Evolutionary conservation across 2,113 vertebrate species (phyloP), one percentile per base, ranked within the genome.

Genomic region (Malurus alboscapulatus): DNA sequence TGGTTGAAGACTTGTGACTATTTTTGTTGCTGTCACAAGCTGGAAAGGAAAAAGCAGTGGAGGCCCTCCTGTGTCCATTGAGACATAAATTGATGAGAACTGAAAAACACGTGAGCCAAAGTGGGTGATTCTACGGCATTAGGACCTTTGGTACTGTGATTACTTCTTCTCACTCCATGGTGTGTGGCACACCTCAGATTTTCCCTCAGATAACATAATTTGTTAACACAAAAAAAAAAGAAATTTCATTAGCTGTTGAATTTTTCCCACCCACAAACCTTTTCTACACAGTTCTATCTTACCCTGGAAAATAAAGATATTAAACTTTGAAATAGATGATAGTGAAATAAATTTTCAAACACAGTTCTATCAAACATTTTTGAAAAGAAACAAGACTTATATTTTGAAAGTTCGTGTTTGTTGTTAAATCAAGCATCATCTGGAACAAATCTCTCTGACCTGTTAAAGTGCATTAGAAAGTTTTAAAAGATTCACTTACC

Each of bases 1-100:
- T 36, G 42, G 30, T n/a, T 65, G 34, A 55, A n/a, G 14, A 42
- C 15, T 10, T 0, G 0, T 0, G 0, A 24, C 9, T 55, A 9
- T 26, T 34, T 65, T 63, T 21, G 24, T 57, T 30, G 21, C 14
- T 32, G 14, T 50, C 26, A 57, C 6, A 44, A 44, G 12, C 14
- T 61, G 9, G 45, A 81, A 66, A 45, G 13, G 2, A 55, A 47
- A 72, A 57, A 12, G 6, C 5, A 42, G 12, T 48, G 40, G 7
- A 72, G 8, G 9, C 14, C 20, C 29, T 83, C 65, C 76, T 36
- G 25, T 3, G 3, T 73, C 24, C 29, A 11, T 0, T 67, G 9
- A 67, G 53, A 14, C 2, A 10, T 7, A 65, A n/a, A 11, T 42
- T 69, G 8, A 10, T 59, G 40, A 48, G 20, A 72, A 24, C 6